These are phyloP conservation scores for Aphrophora alni DNA, from an alignment of 2,888 invertebrate genomes.

Conservation along the genomic window DNA sequence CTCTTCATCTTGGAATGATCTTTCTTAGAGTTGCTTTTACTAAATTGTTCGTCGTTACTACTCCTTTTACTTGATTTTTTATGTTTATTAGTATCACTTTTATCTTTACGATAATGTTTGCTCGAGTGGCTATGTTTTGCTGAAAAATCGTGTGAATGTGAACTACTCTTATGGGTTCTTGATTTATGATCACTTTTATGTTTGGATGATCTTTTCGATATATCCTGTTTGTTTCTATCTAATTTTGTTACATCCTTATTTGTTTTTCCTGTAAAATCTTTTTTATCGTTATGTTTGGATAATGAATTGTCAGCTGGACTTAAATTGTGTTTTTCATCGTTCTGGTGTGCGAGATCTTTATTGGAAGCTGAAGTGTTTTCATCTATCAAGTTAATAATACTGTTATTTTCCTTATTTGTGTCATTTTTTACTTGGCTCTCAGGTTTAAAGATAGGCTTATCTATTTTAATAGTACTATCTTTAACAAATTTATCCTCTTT, in stretches of 20 bases:
- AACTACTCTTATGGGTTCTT: neutral
- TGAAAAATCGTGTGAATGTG: neutral
- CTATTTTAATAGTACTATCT: too few relatives aligned
- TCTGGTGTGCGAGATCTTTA: neutral
- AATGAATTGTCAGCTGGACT: neutral
- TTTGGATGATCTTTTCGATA: neutral
- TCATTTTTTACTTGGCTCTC: too few relatives aligned
- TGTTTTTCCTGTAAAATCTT: too few relatives aligned
- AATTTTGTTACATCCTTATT: neutral
- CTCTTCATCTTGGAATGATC: neutral
- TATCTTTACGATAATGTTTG: neutral
- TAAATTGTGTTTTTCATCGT: neutral
- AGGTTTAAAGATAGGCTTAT: too few relatives aligned
- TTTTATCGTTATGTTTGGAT: neutral
- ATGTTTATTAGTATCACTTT: neutral
- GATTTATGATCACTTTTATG: neutral
- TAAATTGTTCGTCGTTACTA: too few relatives aligned
- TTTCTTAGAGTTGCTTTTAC: neutral
- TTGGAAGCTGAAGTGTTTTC: neutral
- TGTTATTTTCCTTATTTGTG: too few relatives aligned
- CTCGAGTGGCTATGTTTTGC: neutral
- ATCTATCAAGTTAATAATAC: too few relatives aligned
- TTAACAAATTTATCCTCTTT: too few relatives aligned
- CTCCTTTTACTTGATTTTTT: neutral
- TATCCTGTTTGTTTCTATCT: neutral